Conservation (phyloP, 2,797 vertebrate genomes). For the Mormyrops attenuatus region DNA sequence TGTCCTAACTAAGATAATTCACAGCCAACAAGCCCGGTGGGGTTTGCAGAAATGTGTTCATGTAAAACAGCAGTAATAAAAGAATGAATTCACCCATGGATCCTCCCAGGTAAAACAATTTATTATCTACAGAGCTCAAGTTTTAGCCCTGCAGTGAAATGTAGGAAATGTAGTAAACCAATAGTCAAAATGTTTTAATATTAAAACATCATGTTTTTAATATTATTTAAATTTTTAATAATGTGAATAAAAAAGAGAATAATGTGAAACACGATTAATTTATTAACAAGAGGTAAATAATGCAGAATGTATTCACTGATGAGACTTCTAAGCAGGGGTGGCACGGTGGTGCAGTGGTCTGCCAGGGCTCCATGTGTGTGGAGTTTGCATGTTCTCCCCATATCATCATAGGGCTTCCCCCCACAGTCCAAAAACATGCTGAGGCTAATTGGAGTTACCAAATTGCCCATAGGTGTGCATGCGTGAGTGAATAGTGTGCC, state of each 20-base stretch:
- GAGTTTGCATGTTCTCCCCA: background rate
- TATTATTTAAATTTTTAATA: background rate
- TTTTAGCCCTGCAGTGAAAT: background rate
- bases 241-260: background rate
- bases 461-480: background rate
- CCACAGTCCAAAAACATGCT: background rate
- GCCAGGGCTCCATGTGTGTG: background rate
- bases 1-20: constrained; percentile 41
- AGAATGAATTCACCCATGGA: constrained; percentile 11
- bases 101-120: background rate
- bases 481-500: background rate
- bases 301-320: background rate
- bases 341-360: background rate
- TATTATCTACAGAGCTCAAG: background rate
- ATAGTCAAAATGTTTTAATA: background rate
- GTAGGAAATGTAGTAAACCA: background rate
- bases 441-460: background rate
- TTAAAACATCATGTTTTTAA: too few species aligned
- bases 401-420: background rate
- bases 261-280: background rate
- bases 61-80: constrained; percentile 9
- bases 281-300: background rate
- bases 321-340: background rate
- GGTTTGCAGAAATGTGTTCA: background rate
- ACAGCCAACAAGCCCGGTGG: constrained; percentile 17